Evolutionary conservation across 2,888 invertebrate species (phyloP).

Genomic region (Saturnia japonica): DNA sequence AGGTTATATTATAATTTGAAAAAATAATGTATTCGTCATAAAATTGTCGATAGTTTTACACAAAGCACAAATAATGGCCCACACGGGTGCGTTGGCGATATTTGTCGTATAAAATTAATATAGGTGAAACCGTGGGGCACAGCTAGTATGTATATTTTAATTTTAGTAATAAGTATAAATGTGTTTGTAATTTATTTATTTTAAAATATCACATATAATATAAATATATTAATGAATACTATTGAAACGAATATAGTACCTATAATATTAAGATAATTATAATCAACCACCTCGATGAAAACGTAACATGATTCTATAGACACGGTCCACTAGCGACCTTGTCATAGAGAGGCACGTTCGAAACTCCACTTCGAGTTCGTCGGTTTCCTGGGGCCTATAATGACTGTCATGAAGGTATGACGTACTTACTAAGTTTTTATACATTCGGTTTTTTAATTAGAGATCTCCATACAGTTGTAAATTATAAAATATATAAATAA

Average conservation of each 20-base stretch:
- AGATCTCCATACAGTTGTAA: neutral
- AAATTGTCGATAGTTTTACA: no score
- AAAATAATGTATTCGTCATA: no score
- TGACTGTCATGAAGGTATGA: neutral
- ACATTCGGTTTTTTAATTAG: neutral
- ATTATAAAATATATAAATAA: neutral
- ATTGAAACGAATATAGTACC: neutral
- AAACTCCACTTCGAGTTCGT: conserved; percentile 14
- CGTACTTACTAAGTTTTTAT: conserved; percentile 12
- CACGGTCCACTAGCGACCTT: conserved; percentile 53
- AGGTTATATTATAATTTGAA: no score
- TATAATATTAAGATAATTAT: no score
- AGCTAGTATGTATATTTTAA: no score
- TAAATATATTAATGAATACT: neutral
- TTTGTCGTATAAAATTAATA: no score
- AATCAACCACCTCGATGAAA: conserved; percentile 30
- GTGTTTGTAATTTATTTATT: no score
- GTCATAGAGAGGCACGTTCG: conserved; percentile 29
- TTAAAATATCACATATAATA: neutral
- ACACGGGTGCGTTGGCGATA: no score
- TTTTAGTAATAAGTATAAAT: no score
- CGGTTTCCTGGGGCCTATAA: conserved; percentile 15
- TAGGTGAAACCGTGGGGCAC: no score
- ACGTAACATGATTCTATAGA: conserved; percentile 57
- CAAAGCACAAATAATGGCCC: no score